Evolutionary conservation across 1,140 invertebrate species (phyloP).

Genomic region (Drosophila kohkoa): DNA sequence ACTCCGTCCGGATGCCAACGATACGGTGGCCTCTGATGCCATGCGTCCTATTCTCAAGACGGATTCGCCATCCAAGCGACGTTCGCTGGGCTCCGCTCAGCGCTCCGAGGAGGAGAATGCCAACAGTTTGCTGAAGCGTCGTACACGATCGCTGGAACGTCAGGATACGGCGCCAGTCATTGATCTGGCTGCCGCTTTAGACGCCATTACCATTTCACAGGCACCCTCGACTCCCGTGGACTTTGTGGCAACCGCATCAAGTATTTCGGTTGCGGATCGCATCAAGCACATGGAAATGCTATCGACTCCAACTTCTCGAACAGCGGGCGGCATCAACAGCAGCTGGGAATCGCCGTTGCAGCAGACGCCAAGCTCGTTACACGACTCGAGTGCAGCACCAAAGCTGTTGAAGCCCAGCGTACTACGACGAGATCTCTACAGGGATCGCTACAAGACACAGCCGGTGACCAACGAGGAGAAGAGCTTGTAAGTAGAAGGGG

Average conservation of each 20-base stretch:
- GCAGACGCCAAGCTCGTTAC: constrained; percentile 4
- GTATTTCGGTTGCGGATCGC: constrained; percentile 82
- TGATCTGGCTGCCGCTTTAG: constrained; percentile 69
- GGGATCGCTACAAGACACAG: constrained; percentile 88
- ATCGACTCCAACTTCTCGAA: constrained; percentile 42
- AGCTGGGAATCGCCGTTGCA: constrained; percentile 77
- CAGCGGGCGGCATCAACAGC: constrained; percentile 41
- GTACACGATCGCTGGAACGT: constrained; percentile 80
- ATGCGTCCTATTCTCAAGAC: constrained; percentile 75
- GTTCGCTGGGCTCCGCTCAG: constrained; percentile 52
- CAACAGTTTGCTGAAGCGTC: constrained; percentile 61
- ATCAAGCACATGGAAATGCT: constrained; percentile 83
- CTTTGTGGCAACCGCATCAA: constrained; percentile 51
- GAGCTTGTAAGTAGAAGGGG: constrained; percentile 67
- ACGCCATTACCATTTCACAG: constrained; percentile 71
- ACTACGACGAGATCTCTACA: constrained; percentile 85
- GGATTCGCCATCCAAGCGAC: constrained; percentile 79
- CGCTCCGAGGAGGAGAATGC: constrained; percentile 14
- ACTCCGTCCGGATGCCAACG: constrained; percentile 40
- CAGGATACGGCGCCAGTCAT: constrained; percentile 65
- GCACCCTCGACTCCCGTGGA: constrained; percentile 53
- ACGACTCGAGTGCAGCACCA: constrained; percentile 55
- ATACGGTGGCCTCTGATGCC: constrained; percentile 26
- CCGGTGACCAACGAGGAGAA: constrained; percentile 88
- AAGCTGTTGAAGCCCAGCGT: constrained; percentile 84